A percentile compares a stretch with the other conserved stretches of the same genome.
phyloP scores from a whole-genome alignment of 2,113 vertebrate species.

The Prochilodus magdalenae region DNA sequence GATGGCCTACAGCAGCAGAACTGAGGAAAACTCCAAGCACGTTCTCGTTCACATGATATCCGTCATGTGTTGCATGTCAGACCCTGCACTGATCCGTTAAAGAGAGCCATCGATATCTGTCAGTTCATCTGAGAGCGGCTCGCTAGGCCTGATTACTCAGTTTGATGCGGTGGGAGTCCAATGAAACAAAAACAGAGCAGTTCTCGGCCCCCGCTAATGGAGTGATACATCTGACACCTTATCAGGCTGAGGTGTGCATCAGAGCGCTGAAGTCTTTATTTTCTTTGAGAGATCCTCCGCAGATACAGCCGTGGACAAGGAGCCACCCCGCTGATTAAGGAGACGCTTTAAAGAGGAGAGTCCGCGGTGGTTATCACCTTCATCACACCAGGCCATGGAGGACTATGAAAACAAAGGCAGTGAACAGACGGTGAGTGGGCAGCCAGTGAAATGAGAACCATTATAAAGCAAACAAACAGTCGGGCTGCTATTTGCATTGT shows the following conservation, averaged over 20 bases:
- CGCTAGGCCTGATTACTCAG: conserved; percentile 32
- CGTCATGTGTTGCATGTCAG: too few relatives aligned
- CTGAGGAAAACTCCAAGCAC: too few relatives aligned
- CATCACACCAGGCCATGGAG: conserved; percentile 10
- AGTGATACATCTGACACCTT: conserved; percentile 54
- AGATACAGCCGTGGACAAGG: conserved; percentile 36
- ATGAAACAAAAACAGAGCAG: conserved; percentile 55
- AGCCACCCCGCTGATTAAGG: conserved; percentile 37
- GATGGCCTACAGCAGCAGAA: too few relatives aligned
- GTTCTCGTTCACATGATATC: too few relatives aligned
- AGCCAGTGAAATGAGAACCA: conserved; percentile 10
- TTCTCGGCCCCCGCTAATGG: conserved; percentile 34
- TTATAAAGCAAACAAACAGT: conserved; percentile 36
- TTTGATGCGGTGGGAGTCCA: conserved; percentile 21
- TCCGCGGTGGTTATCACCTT: conserved; percentile 25
- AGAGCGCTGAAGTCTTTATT: conserved; percentile 50
- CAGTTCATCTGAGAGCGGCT: neutral
- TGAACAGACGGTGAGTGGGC: neutral
- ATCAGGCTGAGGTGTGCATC: conserved; percentile 49
- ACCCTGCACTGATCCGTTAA: conserved; percentile 43
- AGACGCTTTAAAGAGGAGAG: conserved; percentile 36
- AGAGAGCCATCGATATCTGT: neutral
- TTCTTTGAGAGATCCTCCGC: conserved; percentile 46
- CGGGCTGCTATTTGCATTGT: neutral
- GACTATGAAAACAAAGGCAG: conserved; percentile 27